Base-by-base conservation (phyloP, 1,140 invertebrate species). In the Trachymyrmex septentrionalis region DNA sequence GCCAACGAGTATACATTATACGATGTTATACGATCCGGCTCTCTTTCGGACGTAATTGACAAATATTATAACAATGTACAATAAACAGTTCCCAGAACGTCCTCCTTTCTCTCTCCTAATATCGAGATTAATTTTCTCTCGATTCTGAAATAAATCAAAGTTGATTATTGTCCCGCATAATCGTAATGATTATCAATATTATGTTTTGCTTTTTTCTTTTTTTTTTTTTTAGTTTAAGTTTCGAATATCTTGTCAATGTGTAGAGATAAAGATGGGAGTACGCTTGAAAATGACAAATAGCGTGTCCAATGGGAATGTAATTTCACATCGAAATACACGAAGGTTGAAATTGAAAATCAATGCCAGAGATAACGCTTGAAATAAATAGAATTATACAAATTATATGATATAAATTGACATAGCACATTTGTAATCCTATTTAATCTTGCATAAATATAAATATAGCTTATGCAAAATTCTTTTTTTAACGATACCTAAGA, bases 41-140 rank as follows among this genome's bases (percentile, higher is more conserved):
- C 85, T 57, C 73, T 57, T 63, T 55, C 84, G 69, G 76, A 90
- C 19, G 38, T 59, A 14, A 44, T 87, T 9, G 64, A 63, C 27
- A 91, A 86, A 78, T 92, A 90, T 44, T 92, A 92, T 21, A 80
- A 87, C 2, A 82, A 87, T 55, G 44, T 87, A 38, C 85, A 92
- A 84, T 93, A 92, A 86, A 76, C 7, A 21, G 64, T 24, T 4
- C 38, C 10, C 34, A 10, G 12, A 44, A 34, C 16, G 34, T 81
- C 19, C n/a, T 77, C 24, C 12, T 48, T 3, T 19, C 10, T 19
- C 10, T 78, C 16, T 66, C 44, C 59, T 66, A 63, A 48, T n/a
- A 30, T 64, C 24, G 3, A 9, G 21, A 76, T 59, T 75, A 75
- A 61, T 44, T 75, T 38, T 0, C 30, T 38, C 16, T 71, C 5